Evolutionary conservation across 2,888 invertebrate genomes (phyloP), one percentile per base, ranked within the genome.

Genomic region (Thelaira solivaga): DNA sequence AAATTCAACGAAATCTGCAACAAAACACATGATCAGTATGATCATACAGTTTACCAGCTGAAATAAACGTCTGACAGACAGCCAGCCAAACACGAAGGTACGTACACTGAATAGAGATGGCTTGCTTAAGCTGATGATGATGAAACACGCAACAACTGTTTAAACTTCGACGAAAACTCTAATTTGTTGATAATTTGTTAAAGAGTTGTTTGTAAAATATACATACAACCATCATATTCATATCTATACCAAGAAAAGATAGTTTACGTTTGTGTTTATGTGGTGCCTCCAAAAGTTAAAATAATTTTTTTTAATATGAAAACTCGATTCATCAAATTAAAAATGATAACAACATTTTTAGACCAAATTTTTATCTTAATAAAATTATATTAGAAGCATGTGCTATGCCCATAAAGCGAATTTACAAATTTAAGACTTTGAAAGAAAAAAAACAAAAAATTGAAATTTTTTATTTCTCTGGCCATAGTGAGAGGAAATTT

Each of bases 101-200:
- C 61, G 43, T n/a, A 34, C 20, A 47, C 29, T 45, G 18, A 11
- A n/a, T n/a, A n/a, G n/a, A n/a, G n/a, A 31, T 29, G 36, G n/a
- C n/a, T 41, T 18, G 31, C 55, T 22, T 39, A 55, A 72, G 34
- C 26, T 53, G 67, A 86, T 86, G 85, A 85, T 84, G 84, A 83
- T 82, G 81, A 82, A 85, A 83, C 86, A 86, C 84, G 86, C 86
- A 83, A 85, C 59, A 59, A 64, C 55, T 57, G 75, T 65, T 65
- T 80, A 82, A 82, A 82, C 82, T 85, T 86, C 85, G 80, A 80
- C 78, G 81, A 81, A 81, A 82, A 73, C 74, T 75, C 77, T 81
- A 81, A 81, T 80, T 80, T 86, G 86, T 85, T 86, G 86, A 86
- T 86, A 86, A 86, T 86, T 86, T 86, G 86, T 83, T 82, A 85